Evolutionary conservation across 1,140 invertebrate genomes (phyloP).

Genomic region (Drosophila grimshawi): DNA sequence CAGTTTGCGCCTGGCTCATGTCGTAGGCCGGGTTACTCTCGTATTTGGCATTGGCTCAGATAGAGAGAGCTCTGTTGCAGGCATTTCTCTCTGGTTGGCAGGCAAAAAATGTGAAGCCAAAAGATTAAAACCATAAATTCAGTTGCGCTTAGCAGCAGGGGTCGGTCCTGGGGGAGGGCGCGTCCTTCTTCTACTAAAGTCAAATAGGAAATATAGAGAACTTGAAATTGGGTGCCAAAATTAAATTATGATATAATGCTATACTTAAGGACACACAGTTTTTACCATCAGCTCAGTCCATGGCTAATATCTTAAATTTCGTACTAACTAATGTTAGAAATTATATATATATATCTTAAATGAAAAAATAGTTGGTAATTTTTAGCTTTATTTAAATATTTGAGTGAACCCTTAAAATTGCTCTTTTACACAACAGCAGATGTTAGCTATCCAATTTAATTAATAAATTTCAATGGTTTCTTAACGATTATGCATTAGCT

Average conservation of each 20-base stretch:
- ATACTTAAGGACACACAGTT: conserved; percentile 12
- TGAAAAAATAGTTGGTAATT: neutral
- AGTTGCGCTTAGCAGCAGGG: conserved; percentile 50
- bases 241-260: conserved; percentile 46
- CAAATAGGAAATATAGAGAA: conserved; percentile 32
- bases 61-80: conserved; percentile 38
- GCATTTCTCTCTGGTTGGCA: conserved; percentile 46
- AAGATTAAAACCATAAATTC: conserved; percentile 81
- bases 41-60: conserved; percentile 43
- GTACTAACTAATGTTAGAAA: conserved; percentile 1
- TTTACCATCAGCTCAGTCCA: neutral
- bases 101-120: conserved; percentile 63
- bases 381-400: too few species aligned
- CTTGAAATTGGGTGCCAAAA: conserved; percentile 32
- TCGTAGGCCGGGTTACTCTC: conserved; percentile 40
- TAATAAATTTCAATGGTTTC: conserved; percentile 13
- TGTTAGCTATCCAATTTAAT: neutral
- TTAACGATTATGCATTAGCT: conserved; percentile 16
- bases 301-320: conserved; percentile 4
- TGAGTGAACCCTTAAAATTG: neutral
- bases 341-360: neutral
- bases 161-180: conserved; percentile 14
- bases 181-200: conserved; percentile 17
- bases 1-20: conserved; percentile 28
- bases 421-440: neutral